These are phyloP conservation scores for Bombus confusus DNA, from an alignment of 1,140 invertebrate genomes.

Conservation along the genomic window DNA sequence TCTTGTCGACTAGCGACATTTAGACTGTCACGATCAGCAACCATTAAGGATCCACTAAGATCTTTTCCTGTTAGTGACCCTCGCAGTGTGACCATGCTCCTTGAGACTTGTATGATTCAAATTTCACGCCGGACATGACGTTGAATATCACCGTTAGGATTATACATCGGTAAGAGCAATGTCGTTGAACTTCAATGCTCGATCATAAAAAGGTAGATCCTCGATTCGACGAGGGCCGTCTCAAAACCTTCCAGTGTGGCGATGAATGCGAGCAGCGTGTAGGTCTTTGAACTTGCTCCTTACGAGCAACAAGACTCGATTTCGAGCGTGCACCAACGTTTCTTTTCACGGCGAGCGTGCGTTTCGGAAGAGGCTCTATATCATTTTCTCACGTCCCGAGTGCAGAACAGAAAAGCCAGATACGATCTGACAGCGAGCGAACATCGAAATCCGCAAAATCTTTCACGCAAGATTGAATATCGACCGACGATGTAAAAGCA, in stretches of 20 bases:
- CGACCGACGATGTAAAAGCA: slow-evolving; percentile 38
- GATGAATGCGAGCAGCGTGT: slow-evolving; percentile 49
- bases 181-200: slow-evolving; percentile 73
- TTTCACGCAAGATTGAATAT: slow-evolving; percentile 56
- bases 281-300: slow-evolving; percentile 61
- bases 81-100: slow-evolving; percentile 64
- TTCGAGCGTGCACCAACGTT: slow-evolving; percentile 28
- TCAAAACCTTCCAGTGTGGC: slow-evolving; percentile 39
- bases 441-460: slow-evolving; percentile 41
- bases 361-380: slow-evolving; percentile 28
- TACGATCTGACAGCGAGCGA: slow-evolving; percentile 6
- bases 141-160: slow-evolving; percentile 75
- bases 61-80: slow-evolving; percentile 75
- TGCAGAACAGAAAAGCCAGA: not conserved
- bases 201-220: slow-evolving; percentile 70
- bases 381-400: slow-evolving; percentile 47
- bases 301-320: slow-evolving; percentile 40
- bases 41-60: slow-evolving; percentile 59
- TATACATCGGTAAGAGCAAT: slow-evolving; percentile 58
- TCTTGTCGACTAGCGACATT: slow-evolving; percentile 9
- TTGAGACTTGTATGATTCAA: slow-evolving; percentile 61
- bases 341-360: not conserved
- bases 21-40: slow-evolving; percentile 20
- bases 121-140: slow-evolving; percentile 71
- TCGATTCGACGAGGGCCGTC: slow-evolving; percentile 51